Base-by-base conservation (phyloP, 2,888 invertebrate species). In the Chaitophorus viminalis region DNA sequence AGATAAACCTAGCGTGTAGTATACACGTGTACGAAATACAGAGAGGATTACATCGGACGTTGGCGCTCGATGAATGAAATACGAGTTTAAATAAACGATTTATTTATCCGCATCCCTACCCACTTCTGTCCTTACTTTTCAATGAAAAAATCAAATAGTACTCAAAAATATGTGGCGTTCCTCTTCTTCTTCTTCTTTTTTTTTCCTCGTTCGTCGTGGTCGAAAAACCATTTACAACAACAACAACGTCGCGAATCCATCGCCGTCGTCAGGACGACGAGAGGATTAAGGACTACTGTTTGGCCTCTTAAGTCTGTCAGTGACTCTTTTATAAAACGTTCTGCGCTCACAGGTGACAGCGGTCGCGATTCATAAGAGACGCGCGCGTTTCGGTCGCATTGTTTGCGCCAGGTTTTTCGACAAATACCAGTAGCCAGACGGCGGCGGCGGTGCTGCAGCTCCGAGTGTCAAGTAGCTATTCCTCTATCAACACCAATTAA, bases 321-420 rank as follows among this genome's bases (percentile, higher is more conserved):
- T 86, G 85, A 86, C 86, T 86, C 86, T 79, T 86, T 86, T 78
- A 86, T 86, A 65, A 17, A 72, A 65, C 75, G 74, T 82, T 70
- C 21, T 14, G 17, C 29, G 11, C 4, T 36, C 33, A 31, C 70
- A 54, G 54, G 21, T 79, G 86, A 79, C 79, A 79, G 79, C 83
- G 83, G 84, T 76, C 65, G 76, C 29, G 74, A 60, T 83, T 77
- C 72, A 70, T 39, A 74, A 46, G 74, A 72, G 79, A 87, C 78
- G 29, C 25, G 29, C 25, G 36, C 17, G 39, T 83, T 31, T 83
- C 33, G 46, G 72, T 31, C 29, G n/a, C 33, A 54, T 79, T 87
- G 72, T 87, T 79, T 79, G 86, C 72, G 11, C 60, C 21, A 54
- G 85, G 74, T 60, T 46, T n/a, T 31, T 33, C 77, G 85, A 31